These are phyloP conservation scores for Leucophenga montana DNA, from an alignment of 2,888 invertebrate species.

Conservation along the genomic window DNA sequence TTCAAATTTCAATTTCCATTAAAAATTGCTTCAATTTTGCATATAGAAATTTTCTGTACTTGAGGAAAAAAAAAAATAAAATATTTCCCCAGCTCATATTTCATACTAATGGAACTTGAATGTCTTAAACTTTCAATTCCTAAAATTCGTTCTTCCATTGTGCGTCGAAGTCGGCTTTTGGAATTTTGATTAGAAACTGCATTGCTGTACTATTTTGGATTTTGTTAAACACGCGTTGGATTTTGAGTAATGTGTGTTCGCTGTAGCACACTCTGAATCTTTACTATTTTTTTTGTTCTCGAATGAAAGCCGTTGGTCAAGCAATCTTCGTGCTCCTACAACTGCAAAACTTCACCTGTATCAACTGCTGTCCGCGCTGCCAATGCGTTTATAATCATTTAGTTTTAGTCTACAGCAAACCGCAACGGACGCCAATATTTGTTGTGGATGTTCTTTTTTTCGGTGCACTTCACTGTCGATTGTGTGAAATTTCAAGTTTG, in stretches of 20 bases:
- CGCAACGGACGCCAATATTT: conserved; percentile 1
- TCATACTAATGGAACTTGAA: not conserved
- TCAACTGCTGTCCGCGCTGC: not conserved
- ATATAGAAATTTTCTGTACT: conserved; percentile 36
- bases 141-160: not conserved
- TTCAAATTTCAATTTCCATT: conserved; percentile 54
- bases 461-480: conserved; percentile 34
- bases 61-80: not conserved
- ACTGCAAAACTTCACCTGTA: not conserved
- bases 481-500: conserved; percentile 21
- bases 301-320: too few species aligned
- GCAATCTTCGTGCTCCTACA: too few species aligned
- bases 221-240: conserved; percentile 63
- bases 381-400: conserved; percentile 17
- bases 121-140: conserved; percentile 10
- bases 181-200: conserved; percentile 73
- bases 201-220: conserved; percentile 54
- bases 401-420: conserved; percentile 21
- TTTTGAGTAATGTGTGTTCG: conserved; percentile 62
- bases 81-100: conserved; percentile 5
- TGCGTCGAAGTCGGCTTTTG: conserved; percentile 37
- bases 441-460: not conserved
- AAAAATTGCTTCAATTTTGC: conserved; percentile 55
- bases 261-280: not conserved
- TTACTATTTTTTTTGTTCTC: too few species aligned